Conservation (phyloP, 2,888 invertebrate genomes). For the Aporophyla nigra region DNA sequence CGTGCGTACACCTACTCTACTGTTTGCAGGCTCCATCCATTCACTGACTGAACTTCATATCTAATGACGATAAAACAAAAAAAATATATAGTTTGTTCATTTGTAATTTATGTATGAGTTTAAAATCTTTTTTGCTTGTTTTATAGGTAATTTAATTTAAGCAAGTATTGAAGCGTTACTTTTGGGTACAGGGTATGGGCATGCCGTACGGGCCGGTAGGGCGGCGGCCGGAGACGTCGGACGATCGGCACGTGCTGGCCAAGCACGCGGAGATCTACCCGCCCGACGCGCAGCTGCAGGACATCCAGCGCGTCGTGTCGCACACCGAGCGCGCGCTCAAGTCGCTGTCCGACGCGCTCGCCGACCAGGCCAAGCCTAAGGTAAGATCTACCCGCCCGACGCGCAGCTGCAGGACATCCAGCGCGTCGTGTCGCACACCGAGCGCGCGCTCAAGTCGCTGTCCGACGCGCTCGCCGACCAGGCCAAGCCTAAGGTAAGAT, state of each 20-base stretch:
- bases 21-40: too few species aligned
- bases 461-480: too few species aligned
- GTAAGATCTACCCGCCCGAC: not conserved
- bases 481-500: too few species aligned
- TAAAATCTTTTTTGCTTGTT: not conserved
- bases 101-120: not conserved
- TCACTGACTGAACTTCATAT: too few species aligned
- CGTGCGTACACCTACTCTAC: slow-evolving; percentile 46
- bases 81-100: not conserved
- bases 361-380: slow-evolving; percentile 88
- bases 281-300: slow-evolving; percentile 96
- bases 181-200: slow-evolving; percentile 70
- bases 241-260: slow-evolving; percentile 98
- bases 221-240: slow-evolving; percentile 97
- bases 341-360: slow-evolving; percentile 97
- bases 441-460: too few species aligned
- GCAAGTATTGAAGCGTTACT: not conserved
- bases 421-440: too few species aligned
- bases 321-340: slow-evolving; percentile 98
- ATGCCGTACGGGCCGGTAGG: slow-evolving; percentile 88
- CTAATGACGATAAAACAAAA: not conserved
- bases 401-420: too few species aligned
- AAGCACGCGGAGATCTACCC: slow-evolving; percentile 99
- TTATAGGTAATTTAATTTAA: not conserved
- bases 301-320: slow-evolving; percentile 97